Percentiles rank a stretch among this genome's conserved stretches.
Conservation (phyloP, 2,888 invertebrate genomes). For the Drosophila neutralis region DNA sequence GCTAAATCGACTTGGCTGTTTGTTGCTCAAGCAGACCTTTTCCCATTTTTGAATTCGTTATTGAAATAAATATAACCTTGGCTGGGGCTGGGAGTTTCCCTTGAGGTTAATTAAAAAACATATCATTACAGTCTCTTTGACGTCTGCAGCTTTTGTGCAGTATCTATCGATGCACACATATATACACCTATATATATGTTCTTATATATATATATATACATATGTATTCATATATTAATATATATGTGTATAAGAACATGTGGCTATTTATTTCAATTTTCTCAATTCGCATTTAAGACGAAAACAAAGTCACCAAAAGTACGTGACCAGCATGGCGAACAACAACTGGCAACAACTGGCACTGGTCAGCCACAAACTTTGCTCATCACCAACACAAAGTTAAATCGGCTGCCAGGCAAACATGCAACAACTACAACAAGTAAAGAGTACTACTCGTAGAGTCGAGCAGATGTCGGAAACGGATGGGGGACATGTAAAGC, state of each 20-base stretch:
- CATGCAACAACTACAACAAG: constrained; percentile 14
- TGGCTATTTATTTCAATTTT: constrained; percentile 75
- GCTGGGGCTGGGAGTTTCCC: constrained; percentile 4
- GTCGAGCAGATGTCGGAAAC: not conserved
- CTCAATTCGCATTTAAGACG: constrained; percentile 80
- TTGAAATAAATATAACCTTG: not conserved
- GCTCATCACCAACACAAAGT: constrained; percentile 65
- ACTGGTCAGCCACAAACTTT: constrained; percentile 74
- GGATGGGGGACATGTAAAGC: constrained; percentile 45
- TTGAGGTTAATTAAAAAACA: not conserved
- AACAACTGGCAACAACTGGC: constrained; percentile 47
- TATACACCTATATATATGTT: not conserved
- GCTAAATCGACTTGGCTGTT: not conserved
- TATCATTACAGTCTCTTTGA: constrained; percentile 1
- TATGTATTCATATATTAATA: constrained; percentile 1
- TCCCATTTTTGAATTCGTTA: not conserved
- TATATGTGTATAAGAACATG: constrained; percentile 36
- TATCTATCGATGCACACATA: not conserved
- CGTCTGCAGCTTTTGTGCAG: not conserved
- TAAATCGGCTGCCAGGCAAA: constrained; percentile 24
- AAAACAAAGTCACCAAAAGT: constrained; percentile 72
- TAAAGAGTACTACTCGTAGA: not conserved
- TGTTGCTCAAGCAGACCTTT: not conserved
- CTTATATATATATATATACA: not conserved
- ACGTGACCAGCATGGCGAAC: constrained; percentile 73